Percentiles rank a stretch among this genome's conserved stretches.
phyloP scores from a whole-genome alignment of 2,797 vertebrate genomes.

The Enteromius argenteus region DNA sequence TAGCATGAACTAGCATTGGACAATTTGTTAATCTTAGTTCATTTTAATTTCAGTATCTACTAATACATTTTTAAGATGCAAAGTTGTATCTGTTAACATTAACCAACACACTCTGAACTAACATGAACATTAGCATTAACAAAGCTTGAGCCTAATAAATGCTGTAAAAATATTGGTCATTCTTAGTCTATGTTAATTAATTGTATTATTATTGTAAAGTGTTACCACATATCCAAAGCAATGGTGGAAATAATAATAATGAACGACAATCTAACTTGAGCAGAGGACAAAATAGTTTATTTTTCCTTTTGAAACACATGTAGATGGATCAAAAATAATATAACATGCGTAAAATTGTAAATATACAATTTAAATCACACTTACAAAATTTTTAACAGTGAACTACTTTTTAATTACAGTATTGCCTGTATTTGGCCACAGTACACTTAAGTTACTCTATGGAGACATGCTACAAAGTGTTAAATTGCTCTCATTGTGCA shows the following conservation, averaged over 20 bases:
- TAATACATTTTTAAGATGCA: neutral
- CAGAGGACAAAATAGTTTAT: conserved; percentile 4
- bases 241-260: neutral
- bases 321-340: conserved; percentile 33
- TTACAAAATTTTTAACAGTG: conserved; percentile 49
- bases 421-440: neutral
- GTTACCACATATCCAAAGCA: neutral
- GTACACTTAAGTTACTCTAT: neutral
- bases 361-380: conserved; percentile 52
- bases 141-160: neutral
- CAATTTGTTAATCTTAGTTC: neutral
- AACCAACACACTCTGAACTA: neutral
- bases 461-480: conserved; percentile 25
- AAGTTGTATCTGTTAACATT: neutral
- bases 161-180: neutral
- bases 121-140: neutral
- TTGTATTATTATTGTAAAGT: neutral
- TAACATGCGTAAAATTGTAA: conserved; percentile 55
- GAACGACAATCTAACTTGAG: neutral
- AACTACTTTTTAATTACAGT: neutral
- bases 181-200: neutral
- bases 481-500: conserved; percentile 16
- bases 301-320: neutral
- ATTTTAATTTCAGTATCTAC: neutral
- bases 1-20: neutral